A percentile compares a stretch with the other conserved stretches of the same genome.
Conservation (phyloP, 1,140 invertebrate species). For the Venustaconcha ellipsiformis region DNA sequence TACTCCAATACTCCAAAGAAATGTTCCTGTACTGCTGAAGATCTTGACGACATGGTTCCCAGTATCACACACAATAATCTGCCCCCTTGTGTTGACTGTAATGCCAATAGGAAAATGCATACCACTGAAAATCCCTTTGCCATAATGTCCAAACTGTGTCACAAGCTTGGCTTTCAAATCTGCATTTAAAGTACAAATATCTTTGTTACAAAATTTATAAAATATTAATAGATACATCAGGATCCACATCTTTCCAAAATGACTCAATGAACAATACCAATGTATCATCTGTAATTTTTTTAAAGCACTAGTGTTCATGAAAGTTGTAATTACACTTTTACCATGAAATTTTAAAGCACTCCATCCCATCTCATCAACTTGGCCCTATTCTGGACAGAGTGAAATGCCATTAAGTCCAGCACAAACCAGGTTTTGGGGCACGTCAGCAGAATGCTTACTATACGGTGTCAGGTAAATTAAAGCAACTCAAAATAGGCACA, state of each 20-base stretch:
- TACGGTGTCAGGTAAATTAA: too few relatives aligned
- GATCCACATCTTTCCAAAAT: neutral
- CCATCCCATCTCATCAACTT: too few relatives aligned
- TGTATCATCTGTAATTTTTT: too few relatives aligned
- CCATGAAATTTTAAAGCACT: too few relatives aligned
- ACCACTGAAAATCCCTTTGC: constrained; percentile 28
- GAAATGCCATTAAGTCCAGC: too few relatives aligned
- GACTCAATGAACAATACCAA: too few relatives aligned
- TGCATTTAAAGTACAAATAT: neutral
- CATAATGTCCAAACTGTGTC: neutral
- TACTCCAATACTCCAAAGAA: constrained; percentile 21
- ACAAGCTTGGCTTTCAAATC: neutral
- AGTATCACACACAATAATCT: constrained; percentile 50
- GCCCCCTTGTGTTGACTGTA: constrained; percentile 34
- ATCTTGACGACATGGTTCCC: constrained; percentile 42
- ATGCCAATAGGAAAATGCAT: constrained; percentile 55
- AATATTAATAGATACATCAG: neutral
- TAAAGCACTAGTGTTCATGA: too few relatives aligned
- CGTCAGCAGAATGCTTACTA: too few relatives aligned
- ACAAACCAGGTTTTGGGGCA: too few relatives aligned
- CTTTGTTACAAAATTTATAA: neutral
- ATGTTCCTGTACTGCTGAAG: constrained; percentile 23
- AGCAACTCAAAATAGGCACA: too few relatives aligned
- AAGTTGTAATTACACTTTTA: too few relatives aligned
- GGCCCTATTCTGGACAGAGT: too few relatives aligned